Evolutionary conservation across 2,888 invertebrate species (phyloP), one percentile per base, ranked within the genome.

Genomic region (Dioctria linearis): DNA sequence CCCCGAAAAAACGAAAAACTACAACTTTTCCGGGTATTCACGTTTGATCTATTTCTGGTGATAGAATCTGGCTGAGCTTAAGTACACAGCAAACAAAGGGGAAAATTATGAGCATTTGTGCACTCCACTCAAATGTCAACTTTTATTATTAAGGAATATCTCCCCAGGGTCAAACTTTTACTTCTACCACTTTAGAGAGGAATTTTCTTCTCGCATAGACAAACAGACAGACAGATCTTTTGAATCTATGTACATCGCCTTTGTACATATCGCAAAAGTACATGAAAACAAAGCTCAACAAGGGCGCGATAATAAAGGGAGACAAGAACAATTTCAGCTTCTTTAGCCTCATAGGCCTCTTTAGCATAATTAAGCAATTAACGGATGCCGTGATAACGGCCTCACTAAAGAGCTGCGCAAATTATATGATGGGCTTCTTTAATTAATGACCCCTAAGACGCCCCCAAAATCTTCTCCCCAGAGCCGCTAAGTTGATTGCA

Each of bases 281-380:
- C 25, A 25, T 1, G 13, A 11, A 25, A 67, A 39, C 9, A 49
- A 51, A 69, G 51, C 57, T 40, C 37, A 61, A 5, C n/a, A 59
- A 59, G 59, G 59, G 40, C 57, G 25, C 69, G 11, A 59, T 43
- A 46, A 61, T 5, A 42, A 5, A 46, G 61, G 75, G 71, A 9
- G 43, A 11, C 75, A 59, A 42, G 75, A 75, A 59, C 43, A 75
- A 57, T 75, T 71, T 71, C 71, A 51, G 37, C 25, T 25, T 25
- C 25, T 25, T 25, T 25, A 37, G 54, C 71, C 71, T 71, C 46
- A 37, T 25, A 51, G 80, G 80, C 83, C 83, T 85, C 83, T 83
- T 85, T 85, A 85, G 84, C 85, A 85, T 85, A 85, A 85, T 85
- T 85, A 85, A 84, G 83, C 84, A 85, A 85, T 85, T 85, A 85